These are phyloP conservation scores for Antitype chi DNA, from an alignment of 2,888 invertebrate genomes.

Conservation along the genomic window DNA sequence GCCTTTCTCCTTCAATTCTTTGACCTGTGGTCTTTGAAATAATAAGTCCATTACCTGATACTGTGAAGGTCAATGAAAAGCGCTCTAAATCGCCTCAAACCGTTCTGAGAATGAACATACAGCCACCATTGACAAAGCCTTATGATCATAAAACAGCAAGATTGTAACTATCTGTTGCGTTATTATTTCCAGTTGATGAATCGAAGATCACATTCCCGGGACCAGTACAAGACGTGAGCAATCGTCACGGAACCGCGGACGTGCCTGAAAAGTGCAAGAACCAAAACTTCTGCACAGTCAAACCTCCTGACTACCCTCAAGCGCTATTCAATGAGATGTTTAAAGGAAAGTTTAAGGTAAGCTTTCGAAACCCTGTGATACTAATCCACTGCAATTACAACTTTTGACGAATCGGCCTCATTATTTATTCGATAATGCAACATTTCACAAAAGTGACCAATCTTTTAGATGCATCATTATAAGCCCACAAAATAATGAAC, in stretches of 20 bases:
- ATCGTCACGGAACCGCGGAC: conserved; percentile 65
- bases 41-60: neutral
- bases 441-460: neutral
- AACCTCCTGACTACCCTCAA: conserved; percentile 80
- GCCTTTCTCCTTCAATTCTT: neutral
- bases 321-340: conserved; percentile 78
- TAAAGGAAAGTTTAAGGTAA: conserved; percentile 76
- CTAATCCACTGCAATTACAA: neutral
- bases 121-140: neutral
- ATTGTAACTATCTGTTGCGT: conserved; percentile 16
- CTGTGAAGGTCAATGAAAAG: neutral
- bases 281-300: conserved; percentile 79
- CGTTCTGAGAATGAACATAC: neutral
- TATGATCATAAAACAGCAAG: neutral
- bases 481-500: neutral
- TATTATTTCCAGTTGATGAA: conserved; percentile 61
- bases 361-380: neutral
- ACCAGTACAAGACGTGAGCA: conserved; percentile 70
- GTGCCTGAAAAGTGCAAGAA: conserved; percentile 73
- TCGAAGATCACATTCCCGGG: conserved; percentile 76
- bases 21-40: neutral
- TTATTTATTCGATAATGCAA: neutral
- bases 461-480: neutral
- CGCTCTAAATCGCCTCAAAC: neutral
- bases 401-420: neutral